Conservation (phyloP, 23 tunicate species). For the Clavelina lepadiformis region DNA sequence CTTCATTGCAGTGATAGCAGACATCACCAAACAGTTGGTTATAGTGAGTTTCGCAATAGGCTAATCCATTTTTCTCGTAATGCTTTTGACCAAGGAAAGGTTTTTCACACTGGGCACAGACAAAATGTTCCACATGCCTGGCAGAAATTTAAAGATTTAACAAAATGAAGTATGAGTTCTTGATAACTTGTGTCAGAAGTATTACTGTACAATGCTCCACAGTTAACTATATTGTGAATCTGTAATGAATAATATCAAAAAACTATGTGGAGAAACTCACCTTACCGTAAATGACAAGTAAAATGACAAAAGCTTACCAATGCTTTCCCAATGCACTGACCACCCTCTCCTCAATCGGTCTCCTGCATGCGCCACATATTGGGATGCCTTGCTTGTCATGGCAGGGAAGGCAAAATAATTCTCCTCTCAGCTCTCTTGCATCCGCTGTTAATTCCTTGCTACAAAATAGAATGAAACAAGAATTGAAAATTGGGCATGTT, state of each 20-base stretch:
- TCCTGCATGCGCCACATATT: constrained; percentile 96
- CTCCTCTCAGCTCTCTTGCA: constrained; percentile 90
- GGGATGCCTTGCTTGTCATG: constrained; percentile 99
- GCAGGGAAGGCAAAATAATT: constrained; percentile 96
- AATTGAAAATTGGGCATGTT: not conserved
- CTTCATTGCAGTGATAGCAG: constrained; percentile 96
- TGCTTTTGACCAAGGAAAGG: constrained; percentile 94
- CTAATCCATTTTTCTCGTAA: constrained; percentile 81
- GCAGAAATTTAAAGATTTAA: not conserved
- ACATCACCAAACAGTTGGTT: constrained; percentile 97
- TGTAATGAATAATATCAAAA: too few relatives aligned
- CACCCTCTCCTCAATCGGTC: constrained; percentile 97
- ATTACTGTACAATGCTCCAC: too few relatives aligned
- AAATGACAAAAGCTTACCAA: constrained; percentile 79
- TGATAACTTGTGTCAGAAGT: too few relatives aligned
- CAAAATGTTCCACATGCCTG: constrained; percentile 99
- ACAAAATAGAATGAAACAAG: not conserved
- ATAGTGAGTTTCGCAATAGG: constrained; percentile 96
- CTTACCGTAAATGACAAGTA: too few relatives aligned
- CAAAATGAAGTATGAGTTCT: too few relatives aligned
- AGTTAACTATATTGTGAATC: too few relatives aligned
- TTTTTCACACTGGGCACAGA: constrained; percentile 98
- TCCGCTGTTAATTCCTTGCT: constrained; percentile 89
- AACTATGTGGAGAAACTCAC: too few relatives aligned
- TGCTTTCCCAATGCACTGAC: constrained; percentile 98